Evolutionary conservation across 2,888 invertebrate genomes (phyloP).

Genomic region (Venusia cambrica): DNA sequence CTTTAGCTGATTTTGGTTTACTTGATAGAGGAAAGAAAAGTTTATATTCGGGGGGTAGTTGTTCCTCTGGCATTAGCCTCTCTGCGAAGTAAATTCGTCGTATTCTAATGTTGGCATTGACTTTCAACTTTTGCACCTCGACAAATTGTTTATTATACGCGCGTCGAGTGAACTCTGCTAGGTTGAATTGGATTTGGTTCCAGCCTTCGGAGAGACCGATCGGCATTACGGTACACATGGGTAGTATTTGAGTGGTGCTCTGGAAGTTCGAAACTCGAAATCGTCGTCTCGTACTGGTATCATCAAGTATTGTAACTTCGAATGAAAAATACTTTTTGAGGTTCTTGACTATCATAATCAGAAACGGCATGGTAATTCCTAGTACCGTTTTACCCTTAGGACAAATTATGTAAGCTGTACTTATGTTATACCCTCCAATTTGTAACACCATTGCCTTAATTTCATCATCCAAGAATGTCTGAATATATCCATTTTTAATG

Average conservation of each 20-base stretch:
- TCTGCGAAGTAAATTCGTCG: slow-evolving; percentile 96
- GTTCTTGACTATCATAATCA: slow-evolving; percentile 79
- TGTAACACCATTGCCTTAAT: slow-evolving; percentile 97
- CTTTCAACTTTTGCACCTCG: slow-evolving; percentile 94
- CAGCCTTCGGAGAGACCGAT: slow-evolving; percentile 94
- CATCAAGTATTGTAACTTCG: slow-evolving; percentile 91
- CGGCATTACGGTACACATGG: slow-evolving; percentile 98
- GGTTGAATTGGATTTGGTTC: slow-evolving; percentile 96
- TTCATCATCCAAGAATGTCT: slow-evolving; percentile 96
- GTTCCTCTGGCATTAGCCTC: slow-evolving; percentile 91
- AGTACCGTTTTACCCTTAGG: slow-evolving; percentile 94
- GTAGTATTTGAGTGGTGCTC: slow-evolving; percentile 84
- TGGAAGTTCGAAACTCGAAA: slow-evolving; percentile 98
- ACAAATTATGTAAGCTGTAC: slow-evolving; percentile 96
- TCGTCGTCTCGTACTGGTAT: slow-evolving; percentile 92
- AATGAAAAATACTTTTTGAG: slow-evolving; percentile 97
- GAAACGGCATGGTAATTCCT: slow-evolving; percentile 95
- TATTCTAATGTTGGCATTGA: slow-evolving; percentile 98
- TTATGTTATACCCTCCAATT: slow-evolving; percentile 92
- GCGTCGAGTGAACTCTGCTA: slow-evolving; percentile 96
- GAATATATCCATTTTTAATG: slow-evolving; percentile 95
- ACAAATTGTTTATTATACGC: slow-evolving; percentile 97
- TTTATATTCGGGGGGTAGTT: slow-evolving; percentile 94
- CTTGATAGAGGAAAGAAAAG: slow-evolving; percentile 85
- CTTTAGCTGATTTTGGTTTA: slow-evolving; percentile 32